Conservation (phyloP, 1,140 invertebrate species). For the Halictus rubicundus region DNA sequence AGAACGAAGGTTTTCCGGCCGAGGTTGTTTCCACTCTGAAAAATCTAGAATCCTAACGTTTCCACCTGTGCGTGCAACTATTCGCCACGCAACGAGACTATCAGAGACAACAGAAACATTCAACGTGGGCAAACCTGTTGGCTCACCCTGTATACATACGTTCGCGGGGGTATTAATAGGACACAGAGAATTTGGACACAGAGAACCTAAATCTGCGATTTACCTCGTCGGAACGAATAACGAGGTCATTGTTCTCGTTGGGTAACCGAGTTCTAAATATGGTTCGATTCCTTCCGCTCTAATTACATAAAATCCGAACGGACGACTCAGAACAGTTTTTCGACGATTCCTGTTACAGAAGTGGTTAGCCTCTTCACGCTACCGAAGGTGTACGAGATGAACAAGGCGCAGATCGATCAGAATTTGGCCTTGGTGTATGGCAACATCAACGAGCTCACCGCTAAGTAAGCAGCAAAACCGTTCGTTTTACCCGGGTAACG, state of each 20-base stretch:
- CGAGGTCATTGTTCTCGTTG: slow-evolving; percentile 14
- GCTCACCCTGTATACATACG: not conserved
- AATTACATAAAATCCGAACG: too few species aligned
- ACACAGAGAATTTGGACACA: not conserved
- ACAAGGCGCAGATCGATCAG: slow-evolving; percentile 97
- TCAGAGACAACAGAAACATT: too few species aligned
- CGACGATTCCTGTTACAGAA: slow-evolving; percentile 83
- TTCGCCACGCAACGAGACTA: too few species aligned
- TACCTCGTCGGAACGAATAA: slow-evolving; percentile 5
- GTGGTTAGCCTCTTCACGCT: slow-evolving; percentile 96
- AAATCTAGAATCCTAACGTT: too few species aligned
- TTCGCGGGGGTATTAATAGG: slow-evolving; percentile 15
- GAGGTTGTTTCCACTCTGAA: too few species aligned
- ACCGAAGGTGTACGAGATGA: slow-evolving; percentile 98
- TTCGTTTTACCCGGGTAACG: not conserved
- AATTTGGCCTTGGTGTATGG: slow-evolving; percentile 92
- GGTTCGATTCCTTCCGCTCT: too few species aligned
- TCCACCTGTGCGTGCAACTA: too few species aligned
- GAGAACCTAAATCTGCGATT: not conserved
- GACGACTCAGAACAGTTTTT: not conserved
- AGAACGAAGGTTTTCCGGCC: too few species aligned
- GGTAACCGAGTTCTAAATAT: not conserved
- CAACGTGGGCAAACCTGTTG: too few species aligned
- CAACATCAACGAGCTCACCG: slow-evolving; percentile 93
- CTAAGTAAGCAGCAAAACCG: slow-evolving; percentile 87